Base-by-base conservation (phyloP, 2,797 vertebrate species). In the Danio albolineatus region DNA sequence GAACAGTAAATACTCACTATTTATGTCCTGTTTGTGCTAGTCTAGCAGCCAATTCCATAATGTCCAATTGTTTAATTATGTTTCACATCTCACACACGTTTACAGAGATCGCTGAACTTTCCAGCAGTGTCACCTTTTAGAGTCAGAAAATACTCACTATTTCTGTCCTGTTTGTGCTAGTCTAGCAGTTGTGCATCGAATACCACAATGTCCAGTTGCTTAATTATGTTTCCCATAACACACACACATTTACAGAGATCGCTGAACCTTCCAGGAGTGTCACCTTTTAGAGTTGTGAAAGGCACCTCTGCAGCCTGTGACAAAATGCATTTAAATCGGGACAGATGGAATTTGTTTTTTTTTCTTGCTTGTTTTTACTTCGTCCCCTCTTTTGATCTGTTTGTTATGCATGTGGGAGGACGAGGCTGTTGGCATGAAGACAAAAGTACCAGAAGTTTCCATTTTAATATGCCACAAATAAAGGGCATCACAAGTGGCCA, bases 311-410 rank as follows among this genome's bases (percentile, higher is more conserved):
- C 72, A 84, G 82, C 82, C 82, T 80, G 73, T 85, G 65, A 84
- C 72, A 60, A 67, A 79, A 80, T 66, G 48, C 56, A 84, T 87
- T 83, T 80, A 82, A 85, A 85, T 84, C 54, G 54, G 80, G 84
- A 85, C 86, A 87, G 86, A 87, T 87, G 86, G 86, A 87, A 84
- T 84, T 80, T 76, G 80, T 85, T 82, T 83, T 66, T 69, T 49
- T 67, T 81, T 49, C 28, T 79, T 17, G 41, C n/a, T 73, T 66
- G 69, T 82, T 78, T 75, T 74, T 51, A 13, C 38, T 82, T 82
- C 56, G 62, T 61, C 75, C 74, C 65, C 53, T 59, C 69, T 49
- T 85, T 78, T 78, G 67, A 84, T 80, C 80, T 82, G 73, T 80
- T 86, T 82, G 74, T 82, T 80, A 86, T 84, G 82, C 85, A 80